phyloP scores from a whole-genome alignment of 2,113 vertebrate genomes.

The Chitala chitala region DNA sequence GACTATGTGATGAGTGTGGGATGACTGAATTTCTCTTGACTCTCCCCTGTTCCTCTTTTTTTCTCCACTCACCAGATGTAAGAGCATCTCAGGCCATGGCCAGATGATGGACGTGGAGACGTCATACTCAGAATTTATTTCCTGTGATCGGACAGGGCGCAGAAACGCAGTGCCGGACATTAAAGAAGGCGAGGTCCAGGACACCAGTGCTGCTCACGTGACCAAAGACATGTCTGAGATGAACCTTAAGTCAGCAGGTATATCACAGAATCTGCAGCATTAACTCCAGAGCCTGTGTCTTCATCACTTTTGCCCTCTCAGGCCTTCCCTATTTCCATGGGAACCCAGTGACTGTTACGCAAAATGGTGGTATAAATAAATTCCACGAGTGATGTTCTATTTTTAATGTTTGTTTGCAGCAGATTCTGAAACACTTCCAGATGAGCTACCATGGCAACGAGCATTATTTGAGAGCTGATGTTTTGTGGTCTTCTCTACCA shows the following conservation, averaged over 20 bases:
- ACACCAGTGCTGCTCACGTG: constrained; percentile 77
- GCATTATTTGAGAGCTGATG: not conserved
- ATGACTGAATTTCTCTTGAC: not conserved
- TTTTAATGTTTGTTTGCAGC: not conserved
- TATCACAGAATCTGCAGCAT: not conserved
- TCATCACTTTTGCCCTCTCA: not conserved
- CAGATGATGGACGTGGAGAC: constrained; percentile 92
- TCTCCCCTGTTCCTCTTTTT: not conserved
- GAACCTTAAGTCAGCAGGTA: constrained; percentile 65
- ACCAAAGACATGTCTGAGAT: constrained; percentile 74
- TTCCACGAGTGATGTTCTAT: not conserved
- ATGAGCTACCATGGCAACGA: constrained; percentile 9
- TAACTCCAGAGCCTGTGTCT: not conserved
- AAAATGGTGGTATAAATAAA: not conserved
- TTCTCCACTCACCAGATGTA: constrained; percentile 51
- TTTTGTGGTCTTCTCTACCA: too few species aligned
- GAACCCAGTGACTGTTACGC: not conserved
- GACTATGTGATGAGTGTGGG: too few species aligned
- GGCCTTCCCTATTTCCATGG: not conserved
- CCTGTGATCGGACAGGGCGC: constrained; percentile 86
- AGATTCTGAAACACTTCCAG: not conserved
- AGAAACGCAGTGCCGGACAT: constrained; percentile 94
- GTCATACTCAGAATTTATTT: constrained; percentile 90
- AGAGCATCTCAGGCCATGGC: constrained; percentile 68
- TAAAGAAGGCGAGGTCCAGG: constrained; percentile 63